Evolutionary conservation across 2,797 vertebrate genomes (phyloP), one percentile per base, ranked within the genome.

Genomic region (Hephaestus fuliginosus): DNA sequence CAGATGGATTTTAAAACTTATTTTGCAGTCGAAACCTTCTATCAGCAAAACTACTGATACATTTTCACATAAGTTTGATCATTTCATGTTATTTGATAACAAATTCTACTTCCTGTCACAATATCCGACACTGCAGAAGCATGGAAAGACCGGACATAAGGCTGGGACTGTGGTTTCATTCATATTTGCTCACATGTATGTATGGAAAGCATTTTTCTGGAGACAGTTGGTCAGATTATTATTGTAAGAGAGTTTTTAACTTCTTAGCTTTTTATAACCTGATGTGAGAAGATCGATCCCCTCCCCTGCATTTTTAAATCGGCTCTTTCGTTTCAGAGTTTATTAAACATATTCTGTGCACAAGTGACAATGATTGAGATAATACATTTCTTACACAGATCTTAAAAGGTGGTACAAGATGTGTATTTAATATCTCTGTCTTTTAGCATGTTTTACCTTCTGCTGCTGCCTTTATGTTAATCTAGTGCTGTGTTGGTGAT

Each of bases 321-420:
- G 6, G 17, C 62, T 57, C 17, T 57, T 46, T 55, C n/a, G 22
- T 57, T 46, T 39, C 30, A 52, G 33, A 9, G 20, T 63, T 49
- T 65, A 44, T 14, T 63, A 43, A 25, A 63, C 6, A 5, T 8
- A 46, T 64, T 66, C 8, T 66, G 28, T 53, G 36, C 33, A 73
- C 44, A 44, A 63, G 20, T 51, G 53, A 70, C 14, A 2, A 17
- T 58, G 68, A 48, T 58, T 48, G 25, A 70, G 53, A 70, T 18
- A 30, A 43, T 55, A 55, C 41, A 30, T 43, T 43, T 5, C 52
- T 67, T 8, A 66, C 1, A 36, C 18, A n/a, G 64, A 52, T 33
- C 30, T 33, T 33, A 33, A 15, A 33, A 39, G 30, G 25, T 25
- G 39, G 20, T 17, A 41, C 28, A 61, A 60, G 7, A 63, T 7